Evolutionary conservation across 2,797 vertebrate genomes (phyloP).

Genomic region (Pipistrellus kuhlii): DNA sequence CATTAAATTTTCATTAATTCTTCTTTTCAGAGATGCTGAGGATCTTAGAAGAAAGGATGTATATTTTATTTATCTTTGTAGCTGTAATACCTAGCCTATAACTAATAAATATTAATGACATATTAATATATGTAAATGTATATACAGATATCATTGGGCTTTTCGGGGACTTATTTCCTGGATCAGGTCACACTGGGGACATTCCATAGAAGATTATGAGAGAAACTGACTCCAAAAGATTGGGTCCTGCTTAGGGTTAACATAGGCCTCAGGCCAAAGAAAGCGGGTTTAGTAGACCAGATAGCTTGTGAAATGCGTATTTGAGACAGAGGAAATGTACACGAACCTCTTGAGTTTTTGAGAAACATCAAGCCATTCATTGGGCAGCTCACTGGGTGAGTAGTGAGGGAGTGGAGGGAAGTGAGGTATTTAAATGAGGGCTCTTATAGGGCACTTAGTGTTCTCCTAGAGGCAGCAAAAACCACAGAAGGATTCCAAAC

Average conservation of each 20-base stretch:
- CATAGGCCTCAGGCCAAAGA: background rate
- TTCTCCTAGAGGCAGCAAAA: background rate
- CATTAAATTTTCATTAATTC: slow-evolving; percentile 61
- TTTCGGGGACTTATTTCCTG: slow-evolving; percentile 7
- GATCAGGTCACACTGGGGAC: background rate
- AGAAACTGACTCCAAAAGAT: background rate
- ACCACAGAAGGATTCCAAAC: background rate
- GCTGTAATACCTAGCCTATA: background rate
- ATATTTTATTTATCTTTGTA: background rate
- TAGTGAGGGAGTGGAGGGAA: background rate
- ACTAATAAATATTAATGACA: slow-evolving; percentile 32
- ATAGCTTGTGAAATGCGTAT: background rate
- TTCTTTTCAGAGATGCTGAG: background rate
- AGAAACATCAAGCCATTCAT: background rate
- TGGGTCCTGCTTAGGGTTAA: background rate
- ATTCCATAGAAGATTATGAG: background rate
- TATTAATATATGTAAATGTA: slow-evolving; percentile 17
- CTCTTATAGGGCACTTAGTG: background rate
- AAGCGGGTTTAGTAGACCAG: background rate
- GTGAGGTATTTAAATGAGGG: background rate
- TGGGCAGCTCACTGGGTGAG: background rate
- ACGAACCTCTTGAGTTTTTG: background rate
- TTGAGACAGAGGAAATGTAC: background rate
- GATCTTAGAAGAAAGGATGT: background rate
- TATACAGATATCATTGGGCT: background rate